Conservation (phyloP, 2,113 vertebrate genomes). For the Gasterosteus nipponicus region DNA sequence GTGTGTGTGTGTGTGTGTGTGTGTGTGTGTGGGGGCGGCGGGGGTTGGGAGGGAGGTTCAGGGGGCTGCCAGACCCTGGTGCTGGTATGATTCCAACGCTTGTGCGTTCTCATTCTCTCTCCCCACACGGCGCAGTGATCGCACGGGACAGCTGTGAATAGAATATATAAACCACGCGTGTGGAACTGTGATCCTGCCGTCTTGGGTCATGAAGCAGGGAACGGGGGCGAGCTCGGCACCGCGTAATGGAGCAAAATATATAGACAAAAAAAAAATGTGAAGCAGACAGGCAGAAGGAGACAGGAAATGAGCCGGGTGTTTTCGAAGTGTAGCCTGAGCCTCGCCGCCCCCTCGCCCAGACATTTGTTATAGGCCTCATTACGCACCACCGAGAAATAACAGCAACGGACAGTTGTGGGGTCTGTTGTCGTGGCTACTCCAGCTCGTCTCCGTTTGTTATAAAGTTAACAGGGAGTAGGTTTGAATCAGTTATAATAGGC, state of each 20-base stretch:
- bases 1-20: too few species aligned
- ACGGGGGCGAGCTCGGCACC: conserved; percentile 17
- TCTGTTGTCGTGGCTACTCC: conserved; percentile 8
- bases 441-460: conserved; percentile 2
- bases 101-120: conserved; percentile 1
- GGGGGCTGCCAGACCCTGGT: neutral
- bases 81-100: conserved; percentile 14
- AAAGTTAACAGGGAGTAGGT: neutral
- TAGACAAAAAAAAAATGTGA: conserved; percentile 39
- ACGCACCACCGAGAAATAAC: conserved; percentile 35
- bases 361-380: conserved; percentile 44
- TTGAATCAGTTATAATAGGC: neutral
- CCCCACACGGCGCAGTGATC: conserved; percentile 7
- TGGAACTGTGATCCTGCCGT: neutral
- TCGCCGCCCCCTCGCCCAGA: conserved; percentile 44
- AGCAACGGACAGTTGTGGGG: conserved; percentile 12
- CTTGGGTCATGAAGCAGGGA: conserved; percentile 32
- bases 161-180: neutral
- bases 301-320: conserved; percentile 61
- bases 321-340: conserved; percentile 29
- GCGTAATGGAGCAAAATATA: conserved; percentile 5
- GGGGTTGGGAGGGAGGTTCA: too few species aligned
- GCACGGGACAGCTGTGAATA: conserved; percentile 43
- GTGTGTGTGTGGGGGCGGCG: too few species aligned
- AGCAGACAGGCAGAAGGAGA: conserved; percentile 43